These are phyloP conservation scores for Boloria selene DNA, from an alignment of 2,888 invertebrate genomes.

Conservation along the genomic window DNA sequence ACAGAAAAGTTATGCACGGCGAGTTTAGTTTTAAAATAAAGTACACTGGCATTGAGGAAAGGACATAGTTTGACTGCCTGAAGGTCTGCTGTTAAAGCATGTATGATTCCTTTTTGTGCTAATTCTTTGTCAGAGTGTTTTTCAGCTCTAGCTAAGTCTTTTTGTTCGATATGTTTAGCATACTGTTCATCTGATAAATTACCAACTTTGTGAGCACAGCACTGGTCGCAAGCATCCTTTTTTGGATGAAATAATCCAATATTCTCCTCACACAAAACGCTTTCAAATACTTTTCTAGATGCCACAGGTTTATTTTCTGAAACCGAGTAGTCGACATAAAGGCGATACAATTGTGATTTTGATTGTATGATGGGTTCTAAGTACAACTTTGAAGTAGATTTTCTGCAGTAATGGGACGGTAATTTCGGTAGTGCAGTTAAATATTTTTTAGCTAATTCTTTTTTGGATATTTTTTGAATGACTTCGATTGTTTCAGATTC, in stretches of 20 bases:
- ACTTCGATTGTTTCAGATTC: constrained; percentile 9
- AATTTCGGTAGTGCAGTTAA: constrained; percentile 41
- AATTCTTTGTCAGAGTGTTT: constrained; percentile 42
- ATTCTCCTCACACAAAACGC: constrained; percentile 41
- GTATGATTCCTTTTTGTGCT: constrained; percentile 40
- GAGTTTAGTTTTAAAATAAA: constrained; percentile 50
- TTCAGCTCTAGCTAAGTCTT: constrained; percentile 40
- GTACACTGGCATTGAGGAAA: constrained; percentile 38
- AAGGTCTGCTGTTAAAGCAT: constrained; percentile 22
- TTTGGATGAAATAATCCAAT: constrained; percentile 42
- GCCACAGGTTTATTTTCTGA: constrained; percentile 36
- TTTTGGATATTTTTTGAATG: neutral
- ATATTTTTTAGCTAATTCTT: constrained; percentile 24
- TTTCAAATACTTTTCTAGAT: constrained; percentile 43
- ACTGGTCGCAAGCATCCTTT: constrained; percentile 33
- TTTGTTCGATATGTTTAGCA: constrained; percentile 34
- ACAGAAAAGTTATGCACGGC: constrained; percentile 49
- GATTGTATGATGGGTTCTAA: constrained; percentile 45
- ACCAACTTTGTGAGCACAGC: constrained; percentile 42
- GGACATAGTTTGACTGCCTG: constrained; percentile 49
- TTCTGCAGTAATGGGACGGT: constrained; percentile 45
- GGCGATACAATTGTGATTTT: constrained; percentile 41
- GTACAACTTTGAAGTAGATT: constrained; percentile 43
- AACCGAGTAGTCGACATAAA: constrained; percentile 39
- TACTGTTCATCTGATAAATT: constrained; percentile 28